Base-by-base conservation (phyloP, 2,113 vertebrate species). In the Grammomys surdaster region DNA sequence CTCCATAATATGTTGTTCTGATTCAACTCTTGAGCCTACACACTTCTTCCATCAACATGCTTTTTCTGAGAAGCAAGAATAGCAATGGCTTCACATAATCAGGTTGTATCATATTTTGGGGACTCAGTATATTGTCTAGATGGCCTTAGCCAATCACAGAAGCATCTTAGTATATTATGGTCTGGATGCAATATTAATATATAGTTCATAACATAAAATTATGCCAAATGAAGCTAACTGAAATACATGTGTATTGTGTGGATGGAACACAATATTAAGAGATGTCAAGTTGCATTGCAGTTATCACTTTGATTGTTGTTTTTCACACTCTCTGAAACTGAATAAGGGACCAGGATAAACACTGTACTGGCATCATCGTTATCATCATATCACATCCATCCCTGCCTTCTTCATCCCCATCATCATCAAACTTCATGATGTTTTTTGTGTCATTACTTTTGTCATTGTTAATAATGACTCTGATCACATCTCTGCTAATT, bases 401-500 rank as follows among this genome's bases (percentile, higher is more conserved):
- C 36, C 12, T 5, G 7, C 17, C 46, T 24, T 51, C 22, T 19
- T 14, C 65, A 48, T 33, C 13, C 14, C 33, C 6, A 58, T 7
- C 6, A 51, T 20, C 51, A 26, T 69, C 56, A 56, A n/a, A 19
- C 19, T 16, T 46, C 28, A 31, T 70, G 63, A 14, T 70, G 2
- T 72, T 78, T n/a, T 89, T 60, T 22, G 8, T 40, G 12, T 58
- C 48, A n/a, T 94, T 76, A 89, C 82, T 82, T 96, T 22, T 80
- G 40, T 63, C n/a, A 60, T 3, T 80, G 28, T 48, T 95, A 85
- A 94, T 22, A 84, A 72, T 56, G 63, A 93, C 46, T 93, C 84
- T 85, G 70, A 36, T 58, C 78, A 90, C n/a, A 93, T 33, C 12
- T 78, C 76, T 90, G 7, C 91, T 93, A 93, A 96, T 75, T 28